Evolutionary conservation across 2,888 invertebrate species (phyloP), one percentile per base, ranked within the genome.

Genomic region (Cepaea hortensis): DNA sequence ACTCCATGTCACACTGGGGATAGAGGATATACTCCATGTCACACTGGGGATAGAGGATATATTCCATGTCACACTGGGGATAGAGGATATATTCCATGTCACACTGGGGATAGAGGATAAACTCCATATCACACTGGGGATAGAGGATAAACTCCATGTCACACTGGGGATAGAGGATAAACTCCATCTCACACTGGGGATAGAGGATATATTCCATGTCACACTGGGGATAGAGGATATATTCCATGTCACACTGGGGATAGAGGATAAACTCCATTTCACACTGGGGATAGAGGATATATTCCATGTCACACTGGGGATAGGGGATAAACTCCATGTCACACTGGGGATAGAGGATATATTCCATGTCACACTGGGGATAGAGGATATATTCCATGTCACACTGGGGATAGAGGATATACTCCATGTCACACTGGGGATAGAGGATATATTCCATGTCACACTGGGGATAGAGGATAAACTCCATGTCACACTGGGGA

Each of bases 251-350:
- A 65, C 18, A 18, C 65, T 15, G 65, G 65, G 65, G 18, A 65
- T 65, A 65, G 65, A 65, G 65, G 18, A 65, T 65, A 15, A 2
- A 65, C 18, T 9, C 18, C 65, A 65, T 15, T 1, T 65, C 65
- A 65, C 18, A 18, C 65, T n/a, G 3, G 65, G 3, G 1, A 65
- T 65, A 65, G 65, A 65, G 65, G 18, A 65, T 2, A 15, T 65
- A 65, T 2, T n/a, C 94, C 93, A 94, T 93, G 89, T 94, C 93
- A 89, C 94, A 94, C 94, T 94, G 92, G 61, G 90, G 89, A 73
- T 3, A 73, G 4, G 75, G 73, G 0, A 5, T 79, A 61, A 3
- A n/a, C 15, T 23, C 15, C n/a, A 35, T 73, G 9, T 23, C 15
- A 9, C 35, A 46, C 35, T 23, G 62, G 11, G 62, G 84, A 35